These are phyloP conservation scores for Nasalis larvatus DNA, from an alignment of 2,113 vertebrate genomes.

Conservation along the genomic window DNA sequence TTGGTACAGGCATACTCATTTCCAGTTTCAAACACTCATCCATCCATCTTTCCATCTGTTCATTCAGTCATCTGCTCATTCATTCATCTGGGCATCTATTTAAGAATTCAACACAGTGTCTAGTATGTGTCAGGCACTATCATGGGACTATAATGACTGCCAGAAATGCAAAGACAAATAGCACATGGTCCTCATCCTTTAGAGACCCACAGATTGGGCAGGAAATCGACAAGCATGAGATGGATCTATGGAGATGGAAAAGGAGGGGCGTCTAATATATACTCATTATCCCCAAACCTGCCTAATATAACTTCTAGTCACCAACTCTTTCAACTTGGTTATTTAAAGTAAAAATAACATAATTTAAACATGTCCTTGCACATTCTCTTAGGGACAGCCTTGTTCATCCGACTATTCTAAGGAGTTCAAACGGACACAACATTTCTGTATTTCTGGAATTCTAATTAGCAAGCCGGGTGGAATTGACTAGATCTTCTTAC, in stretches of 20 bases:
- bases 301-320: background rate
- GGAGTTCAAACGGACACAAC: slow-evolving; percentile 9
- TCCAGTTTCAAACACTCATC: background rate
- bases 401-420: slow-evolving; percentile 25
- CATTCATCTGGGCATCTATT: background rate
- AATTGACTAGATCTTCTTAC: background rate
- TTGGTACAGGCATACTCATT: background rate
- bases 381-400: background rate
- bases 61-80: background rate
- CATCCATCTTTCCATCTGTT: background rate
- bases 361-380: background rate
- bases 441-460: background rate
- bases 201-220: background rate
- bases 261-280: background rate
- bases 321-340: background rate
- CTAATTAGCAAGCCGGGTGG: slow-evolving; percentile 28
- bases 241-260: background rate
- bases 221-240: background rate
- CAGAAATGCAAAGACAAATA: background rate
- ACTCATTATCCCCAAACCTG: background rate
- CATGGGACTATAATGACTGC: too few relatives aligned
- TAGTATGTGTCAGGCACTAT: background rate
- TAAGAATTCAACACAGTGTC: background rate
- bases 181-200: background rate
- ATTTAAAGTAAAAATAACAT: background rate